phyloP scores from a whole-genome alignment of 53 echinoderm and acorn worm species.

The Holothuria scabra region DNA sequence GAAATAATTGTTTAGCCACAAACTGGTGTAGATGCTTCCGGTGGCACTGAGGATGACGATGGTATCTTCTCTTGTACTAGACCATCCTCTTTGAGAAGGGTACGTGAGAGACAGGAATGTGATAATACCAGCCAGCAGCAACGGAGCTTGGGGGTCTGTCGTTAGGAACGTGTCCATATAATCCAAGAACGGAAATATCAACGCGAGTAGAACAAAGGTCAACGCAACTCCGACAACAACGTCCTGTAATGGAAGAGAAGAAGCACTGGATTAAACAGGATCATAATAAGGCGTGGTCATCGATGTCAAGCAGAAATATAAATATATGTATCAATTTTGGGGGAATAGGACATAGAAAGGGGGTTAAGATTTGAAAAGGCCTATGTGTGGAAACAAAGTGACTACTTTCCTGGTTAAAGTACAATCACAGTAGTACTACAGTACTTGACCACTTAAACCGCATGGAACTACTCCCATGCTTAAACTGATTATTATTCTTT shows the following conservation, averaged over 20 bases:
- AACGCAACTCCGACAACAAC: conserved; percentile 73
- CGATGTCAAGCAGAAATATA: no score
- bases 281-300: no score
- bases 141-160: conserved; percentile 73
- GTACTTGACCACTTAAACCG: no score
- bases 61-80: conserved; percentile 82
- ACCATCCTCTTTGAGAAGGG: conserved; percentile 82
- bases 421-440: no score
- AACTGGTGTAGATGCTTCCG: conserved; percentile 60
- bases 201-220: conserved; percentile 63
- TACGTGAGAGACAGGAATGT: conserved; percentile 46
- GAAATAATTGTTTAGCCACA: conserved; percentile 61
- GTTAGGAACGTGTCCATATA: conserved; percentile 69
- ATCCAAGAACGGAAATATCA: conserved; percentile 78
- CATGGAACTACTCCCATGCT: no score
- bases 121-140: conserved; percentile 64
- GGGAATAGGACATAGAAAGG: no score
- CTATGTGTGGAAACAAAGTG: no score
- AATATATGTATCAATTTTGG: no score
- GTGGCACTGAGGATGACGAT: conserved; percentile 71
- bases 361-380: no score
- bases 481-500: no score
- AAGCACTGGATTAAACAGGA: not conserved
- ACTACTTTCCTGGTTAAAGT: no score
- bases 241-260: conserved; percentile 59